A percentile compares a stretch with the other conserved stretches of the same genome.
Conservation (phyloP, 2,113 vertebrate genomes). For the Oreotragus oreotragus region DNA sequence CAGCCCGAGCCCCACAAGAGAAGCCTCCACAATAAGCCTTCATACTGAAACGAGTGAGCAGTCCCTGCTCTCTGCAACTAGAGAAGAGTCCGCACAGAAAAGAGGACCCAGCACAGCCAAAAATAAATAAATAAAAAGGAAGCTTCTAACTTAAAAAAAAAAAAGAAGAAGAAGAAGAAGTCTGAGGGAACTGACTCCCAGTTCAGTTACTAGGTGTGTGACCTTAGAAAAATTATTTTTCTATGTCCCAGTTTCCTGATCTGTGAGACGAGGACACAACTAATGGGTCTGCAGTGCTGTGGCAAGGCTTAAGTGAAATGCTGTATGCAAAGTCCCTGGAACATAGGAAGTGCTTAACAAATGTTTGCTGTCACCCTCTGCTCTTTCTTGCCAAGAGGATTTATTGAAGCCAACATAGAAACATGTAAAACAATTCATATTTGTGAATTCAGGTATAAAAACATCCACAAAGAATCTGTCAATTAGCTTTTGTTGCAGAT, state of each 20-base stretch:
- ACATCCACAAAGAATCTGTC: neutral
- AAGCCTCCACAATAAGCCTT: neutral
- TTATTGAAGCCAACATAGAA: neutral
- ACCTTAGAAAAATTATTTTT: neutral
- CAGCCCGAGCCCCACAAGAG: neutral
- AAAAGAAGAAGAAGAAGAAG: too few species aligned
- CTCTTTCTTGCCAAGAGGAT: neutral
- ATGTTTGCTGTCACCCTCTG: neutral
- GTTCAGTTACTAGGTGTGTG: neutral
- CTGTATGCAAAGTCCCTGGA: neutral
- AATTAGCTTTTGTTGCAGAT: neutral
- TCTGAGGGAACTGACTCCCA: neutral
- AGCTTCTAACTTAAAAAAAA: neutral
- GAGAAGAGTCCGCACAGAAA: neutral
- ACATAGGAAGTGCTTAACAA: neutral
- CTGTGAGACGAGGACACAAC: neutral
- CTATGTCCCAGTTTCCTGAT: neutral
- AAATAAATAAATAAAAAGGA: neutral
- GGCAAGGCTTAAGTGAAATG: neutral
- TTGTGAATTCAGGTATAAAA: neutral
- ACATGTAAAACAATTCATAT: neutral
- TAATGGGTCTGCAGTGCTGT: neutral
- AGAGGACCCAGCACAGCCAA: neutral
- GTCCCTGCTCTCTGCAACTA: neutral
- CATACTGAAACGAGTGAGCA: accelerated